Conservation (phyloP, 1,140 invertebrate genomes). For the Neelides sp. region DNA sequence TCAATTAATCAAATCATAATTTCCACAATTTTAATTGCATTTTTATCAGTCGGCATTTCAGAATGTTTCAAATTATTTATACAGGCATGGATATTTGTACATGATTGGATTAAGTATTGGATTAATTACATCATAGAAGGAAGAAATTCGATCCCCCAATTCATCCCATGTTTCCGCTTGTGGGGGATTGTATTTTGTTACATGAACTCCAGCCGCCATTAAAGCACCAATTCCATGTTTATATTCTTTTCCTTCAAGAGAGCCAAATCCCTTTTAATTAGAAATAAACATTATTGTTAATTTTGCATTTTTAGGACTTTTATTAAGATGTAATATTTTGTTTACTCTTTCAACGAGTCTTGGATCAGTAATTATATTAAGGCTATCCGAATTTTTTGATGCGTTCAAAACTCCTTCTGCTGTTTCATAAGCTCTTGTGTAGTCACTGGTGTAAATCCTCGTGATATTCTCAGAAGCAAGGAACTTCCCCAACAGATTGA, state of each 20-base stretch:
- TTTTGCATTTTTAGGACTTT: neutral
- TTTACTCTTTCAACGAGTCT: constrained; percentile 12
- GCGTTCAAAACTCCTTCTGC: constrained; percentile 8
- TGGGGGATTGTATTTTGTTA: constrained; percentile 12
- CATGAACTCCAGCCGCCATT: neutral
- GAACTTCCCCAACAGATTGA: constrained; percentile 15
- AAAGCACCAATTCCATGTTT: constrained; percentile 12
- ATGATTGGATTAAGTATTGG: neutral
- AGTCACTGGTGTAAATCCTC: constrained; percentile 13
- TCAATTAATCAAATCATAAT: neutral
- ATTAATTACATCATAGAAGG: constrained; percentile 2
- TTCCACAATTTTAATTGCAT: too few relatives aligned
- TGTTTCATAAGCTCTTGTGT: constrained; percentile 12
- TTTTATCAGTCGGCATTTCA: too few relatives aligned
- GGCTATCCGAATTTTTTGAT: neutral
- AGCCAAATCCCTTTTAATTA: constrained; percentile 4
- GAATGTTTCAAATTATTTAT: neutral
- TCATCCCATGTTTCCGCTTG: constrained; percentile 12
- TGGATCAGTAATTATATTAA: constrained; percentile 9
- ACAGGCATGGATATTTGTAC: neutral
- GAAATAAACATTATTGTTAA: neutral
- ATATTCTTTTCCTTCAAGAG: constrained; percentile 14
- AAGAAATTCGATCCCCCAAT: neutral
- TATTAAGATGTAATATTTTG: neutral
- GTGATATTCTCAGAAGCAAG: constrained; percentile 10